A percentile compares a stretch with the other conserved stretches of the same genome.
Evolutionary conservation across 2,888 invertebrate genomes (phyloP).

Genomic region (Amphipoea lucens): DNA sequence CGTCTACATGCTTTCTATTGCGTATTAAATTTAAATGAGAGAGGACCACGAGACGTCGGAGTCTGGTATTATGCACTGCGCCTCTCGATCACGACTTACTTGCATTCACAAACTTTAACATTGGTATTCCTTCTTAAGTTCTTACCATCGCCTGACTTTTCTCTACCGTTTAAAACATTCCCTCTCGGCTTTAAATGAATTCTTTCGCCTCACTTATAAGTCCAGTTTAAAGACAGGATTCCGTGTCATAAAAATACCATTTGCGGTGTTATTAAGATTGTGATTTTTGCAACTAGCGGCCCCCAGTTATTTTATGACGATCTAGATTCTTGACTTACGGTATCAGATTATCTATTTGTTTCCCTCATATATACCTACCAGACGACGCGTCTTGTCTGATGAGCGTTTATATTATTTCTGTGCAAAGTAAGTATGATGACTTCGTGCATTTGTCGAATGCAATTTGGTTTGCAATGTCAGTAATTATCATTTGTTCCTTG

Average conservation of each 20-base stretch:
- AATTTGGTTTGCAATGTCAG: constrained; percentile 35
- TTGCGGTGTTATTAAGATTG: constrained; percentile 21
- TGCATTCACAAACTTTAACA: constrained; percentile 56
- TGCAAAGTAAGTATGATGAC: constrained; percentile 24
- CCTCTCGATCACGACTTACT: constrained; percentile 48
- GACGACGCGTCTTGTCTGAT: not conserved
- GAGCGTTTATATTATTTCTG: constrained; percentile 7
- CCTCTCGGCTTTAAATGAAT: constrained; percentile 43
- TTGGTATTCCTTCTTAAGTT: constrained; percentile 22
- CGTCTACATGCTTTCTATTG: constrained; percentile 56
- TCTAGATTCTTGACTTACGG: constrained; percentile 37
- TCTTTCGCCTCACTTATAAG: constrained; percentile 34
- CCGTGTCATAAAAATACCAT: constrained; percentile 32
- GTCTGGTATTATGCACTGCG: constrained; percentile 49
- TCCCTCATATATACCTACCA: constrained; percentile 13
- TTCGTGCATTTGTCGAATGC: constrained; percentile 27
- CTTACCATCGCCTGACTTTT: constrained; percentile 40
- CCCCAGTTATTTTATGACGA: constrained; percentile 6
- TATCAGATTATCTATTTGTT: constrained; percentile 21
- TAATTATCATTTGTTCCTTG: constrained; percentile 42
- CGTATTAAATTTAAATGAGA: constrained; percentile 61
- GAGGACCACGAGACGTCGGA: constrained; percentile 31
- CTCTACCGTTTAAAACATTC: constrained; percentile 57
- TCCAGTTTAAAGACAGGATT: constrained; percentile 30
- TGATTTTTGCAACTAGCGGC: constrained; percentile 19